A percentile compares a stretch with the other conserved stretches of the same genome.
Evolutionary conservation across 2,888 invertebrate genomes (phyloP).

Genomic region (Muscina levida): DNA sequence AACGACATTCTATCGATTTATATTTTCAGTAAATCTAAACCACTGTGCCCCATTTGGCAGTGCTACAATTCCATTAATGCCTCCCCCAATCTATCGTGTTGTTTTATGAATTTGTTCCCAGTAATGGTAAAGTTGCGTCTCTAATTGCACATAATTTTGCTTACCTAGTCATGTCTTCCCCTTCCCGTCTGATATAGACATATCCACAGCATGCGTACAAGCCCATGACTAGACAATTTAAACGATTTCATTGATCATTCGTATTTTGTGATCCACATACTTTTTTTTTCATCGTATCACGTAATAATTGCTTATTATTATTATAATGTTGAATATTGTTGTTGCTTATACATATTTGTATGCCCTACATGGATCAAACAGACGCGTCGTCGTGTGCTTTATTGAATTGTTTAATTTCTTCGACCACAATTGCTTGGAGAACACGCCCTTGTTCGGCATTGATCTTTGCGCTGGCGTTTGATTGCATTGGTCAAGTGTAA

Average conservation of each 20-base stretch:
- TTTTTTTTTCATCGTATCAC: conserved; percentile 32
- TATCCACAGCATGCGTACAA: conserved; percentile 32
- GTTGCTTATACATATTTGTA: too few species aligned
- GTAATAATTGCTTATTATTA: conserved; percentile 44
- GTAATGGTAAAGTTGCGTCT: not conserved
- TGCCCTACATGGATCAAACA: conserved; percentile 30
- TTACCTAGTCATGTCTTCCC: conserved; percentile 8
- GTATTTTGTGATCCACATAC: conserved; percentile 27
- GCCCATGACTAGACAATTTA: conserved; percentile 22
- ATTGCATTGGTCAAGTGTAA: conserved; percentile 9
- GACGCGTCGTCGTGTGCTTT: not conserved
- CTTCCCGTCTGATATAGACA: not conserved
- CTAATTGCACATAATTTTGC: conserved; percentile 18
- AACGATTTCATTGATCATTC: conserved; percentile 10
- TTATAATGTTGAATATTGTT: not conserved
- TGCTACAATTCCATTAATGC: too few species aligned
- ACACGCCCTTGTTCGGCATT: conserved; percentile 15
- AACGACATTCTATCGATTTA: too few species aligned
- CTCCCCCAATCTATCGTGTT: too few species aligned
- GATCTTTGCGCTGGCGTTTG: not conserved
- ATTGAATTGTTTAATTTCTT: conserved; percentile 34
- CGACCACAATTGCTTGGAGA: not conserved
- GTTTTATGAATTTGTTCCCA: too few species aligned
- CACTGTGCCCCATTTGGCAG: too few species aligned
- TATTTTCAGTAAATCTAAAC: too few species aligned